Percentiles rank a stretch among this genome's conserved stretches.
phyloP scores from a whole-genome alignment of 2,113 vertebrate genomes.

The Corythoichthys intestinalis region DNA sequence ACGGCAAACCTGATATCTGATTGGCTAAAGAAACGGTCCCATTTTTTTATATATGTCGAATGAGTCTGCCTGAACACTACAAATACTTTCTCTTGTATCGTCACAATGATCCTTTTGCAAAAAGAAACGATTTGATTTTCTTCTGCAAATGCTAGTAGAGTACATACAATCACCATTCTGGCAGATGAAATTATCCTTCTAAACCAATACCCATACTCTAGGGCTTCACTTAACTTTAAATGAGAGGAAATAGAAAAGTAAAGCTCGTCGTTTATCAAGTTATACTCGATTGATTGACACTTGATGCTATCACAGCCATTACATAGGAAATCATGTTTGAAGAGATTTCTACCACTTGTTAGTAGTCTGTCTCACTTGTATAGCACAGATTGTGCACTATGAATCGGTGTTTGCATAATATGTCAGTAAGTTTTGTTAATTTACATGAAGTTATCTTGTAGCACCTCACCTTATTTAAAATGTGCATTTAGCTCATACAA shows the following conservation, averaged over 20 bases:
- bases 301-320: conserved; percentile 36
- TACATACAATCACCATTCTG: conserved; percentile 21
- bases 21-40: neutral
- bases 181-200: conserved; percentile 30
- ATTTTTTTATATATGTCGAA: neutral
- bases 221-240: conserved; percentile 35
- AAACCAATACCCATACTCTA: conserved; percentile 33
- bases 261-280: conserved; percentile 29
- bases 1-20: neutral
- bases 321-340: conserved; percentile 36
- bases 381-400: conserved; percentile 5
- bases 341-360: conserved; percentile 31
- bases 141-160: conserved; percentile 6
- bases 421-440: neutral
- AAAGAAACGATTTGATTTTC: neutral
- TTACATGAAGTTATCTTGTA: neutral
- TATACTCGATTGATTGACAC: conserved; percentile 35
- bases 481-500: neutral
- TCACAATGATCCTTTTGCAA: no score
- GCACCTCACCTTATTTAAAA: neutral
- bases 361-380: conserved; percentile 8
- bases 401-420: neutral
- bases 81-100: neutral
- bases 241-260: conserved; percentile 16
- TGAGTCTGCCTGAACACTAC: neutral